phyloP scores from a whole-genome alignment of 2,797 vertebrate genomes.

The Esox masquinongy region DNA sequence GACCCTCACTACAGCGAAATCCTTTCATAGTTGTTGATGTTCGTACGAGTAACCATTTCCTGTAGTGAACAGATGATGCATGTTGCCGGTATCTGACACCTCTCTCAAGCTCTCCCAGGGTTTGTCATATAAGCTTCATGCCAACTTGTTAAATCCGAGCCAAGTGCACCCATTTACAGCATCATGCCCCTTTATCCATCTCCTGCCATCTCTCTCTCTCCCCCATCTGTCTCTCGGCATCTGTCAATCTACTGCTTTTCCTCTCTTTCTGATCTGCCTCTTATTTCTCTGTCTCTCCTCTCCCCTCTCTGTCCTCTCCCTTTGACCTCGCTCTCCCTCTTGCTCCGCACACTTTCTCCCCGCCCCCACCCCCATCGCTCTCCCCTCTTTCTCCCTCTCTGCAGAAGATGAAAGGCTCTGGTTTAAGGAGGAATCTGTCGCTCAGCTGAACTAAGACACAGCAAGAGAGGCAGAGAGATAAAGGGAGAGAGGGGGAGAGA shows the following conservation, averaged over 20 bases:
- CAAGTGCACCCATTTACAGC: neutral
- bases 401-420: constrained; percentile 43
- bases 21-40: neutral
- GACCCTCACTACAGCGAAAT: neutral
- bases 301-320: neutral
- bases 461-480: constrained; percentile 17
- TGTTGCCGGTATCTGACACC: too few species aligned
- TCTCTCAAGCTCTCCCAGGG: too few species aligned
- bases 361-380: neutral
- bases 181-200: neutral
- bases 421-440: constrained; percentile 35
- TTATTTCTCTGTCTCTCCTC: neutral
- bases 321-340: neutral
- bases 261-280: neutral
- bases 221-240: constrained; percentile 20
- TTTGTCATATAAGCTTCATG: neutral
- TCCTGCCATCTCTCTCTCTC: constrained; percentile 16
- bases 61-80: too few species aligned
- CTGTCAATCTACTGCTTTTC: constrained; percentile 5
- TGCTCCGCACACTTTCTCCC: neutral
- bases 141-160: neutral
- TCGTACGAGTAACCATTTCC: neutral
- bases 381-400: constrained; percentile 10
- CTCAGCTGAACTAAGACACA: constrained; percentile 42
- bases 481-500: constrained; percentile 7